These are phyloP conservation scores for Crotalus tigris DNA, from an alignment of 2,113 vertebrate species.

Conservation along the genomic window DNA sequence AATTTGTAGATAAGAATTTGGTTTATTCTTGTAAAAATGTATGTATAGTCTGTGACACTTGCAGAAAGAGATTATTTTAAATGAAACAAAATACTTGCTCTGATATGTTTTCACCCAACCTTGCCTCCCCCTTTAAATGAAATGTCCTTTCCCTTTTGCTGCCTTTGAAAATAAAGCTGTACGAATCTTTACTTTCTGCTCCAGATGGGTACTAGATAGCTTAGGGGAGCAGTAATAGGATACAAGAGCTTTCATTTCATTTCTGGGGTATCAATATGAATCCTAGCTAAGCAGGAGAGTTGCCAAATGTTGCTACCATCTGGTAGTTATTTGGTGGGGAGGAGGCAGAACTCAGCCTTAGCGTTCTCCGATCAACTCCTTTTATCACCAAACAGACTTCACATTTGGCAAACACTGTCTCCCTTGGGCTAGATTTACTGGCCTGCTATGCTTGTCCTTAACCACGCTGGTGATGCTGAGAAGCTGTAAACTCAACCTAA, in stretches of 20 bases:
- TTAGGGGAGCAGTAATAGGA: conserved; percentile 53
- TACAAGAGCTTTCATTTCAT: conserved; percentile 45
- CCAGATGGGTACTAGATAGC: conserved; percentile 46
- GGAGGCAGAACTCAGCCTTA: neutral
- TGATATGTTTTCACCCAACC: conserved; percentile 34
- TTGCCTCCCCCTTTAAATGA: neutral
- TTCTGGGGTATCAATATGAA: conserved; percentile 40
- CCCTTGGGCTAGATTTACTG: conserved; percentile 22
- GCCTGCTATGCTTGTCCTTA: conserved; percentile 9
- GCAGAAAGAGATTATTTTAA: conserved; percentile 70
- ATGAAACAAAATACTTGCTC: conserved; percentile 56
- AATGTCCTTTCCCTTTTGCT: conserved; percentile 46
- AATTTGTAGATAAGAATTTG: conserved; percentile 67
- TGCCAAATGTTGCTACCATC: conserved; percentile 25
- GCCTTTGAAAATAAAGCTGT: conserved; percentile 55
- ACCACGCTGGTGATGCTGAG: neutral
- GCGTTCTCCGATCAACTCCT: neutral
- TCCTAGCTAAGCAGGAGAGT: conserved; percentile 14
- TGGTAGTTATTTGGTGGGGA: neutral
- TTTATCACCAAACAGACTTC: conserved; percentile 8
- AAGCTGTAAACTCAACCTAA: conserved; percentile 3
- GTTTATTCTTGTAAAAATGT: conserved; percentile 78
- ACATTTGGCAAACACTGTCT: conserved; percentile 22
- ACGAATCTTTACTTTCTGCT: conserved; percentile 40
- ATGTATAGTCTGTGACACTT: conserved; percentile 60